Conservation (phyloP, 1,140 invertebrate genomes). For the Penaeus vannamei region DNA sequence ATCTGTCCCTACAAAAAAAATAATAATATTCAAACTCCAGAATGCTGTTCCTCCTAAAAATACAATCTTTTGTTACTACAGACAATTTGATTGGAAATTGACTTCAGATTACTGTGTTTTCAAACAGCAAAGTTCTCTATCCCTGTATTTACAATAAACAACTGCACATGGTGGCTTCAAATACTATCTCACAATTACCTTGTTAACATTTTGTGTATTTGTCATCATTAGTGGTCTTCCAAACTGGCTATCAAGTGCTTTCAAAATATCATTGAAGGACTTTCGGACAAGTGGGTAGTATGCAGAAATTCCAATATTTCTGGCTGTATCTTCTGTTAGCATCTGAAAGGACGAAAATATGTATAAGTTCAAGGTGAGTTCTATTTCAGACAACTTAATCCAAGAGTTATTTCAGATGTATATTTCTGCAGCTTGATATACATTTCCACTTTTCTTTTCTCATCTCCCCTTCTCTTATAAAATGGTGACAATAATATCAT, state of each 20-base stretch:
- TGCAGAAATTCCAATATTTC: conserved; percentile 95
- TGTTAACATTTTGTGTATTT: conserved; percentile 94
- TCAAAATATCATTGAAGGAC: conserved; percentile 95
- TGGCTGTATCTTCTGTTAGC: conserved; percentile 94
- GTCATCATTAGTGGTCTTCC: conserved; percentile 96
- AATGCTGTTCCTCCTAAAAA: too few relatives aligned
- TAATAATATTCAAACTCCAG: too few relatives aligned
- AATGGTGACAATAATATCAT: background rate
- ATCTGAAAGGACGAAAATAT: conserved; percentile 73
- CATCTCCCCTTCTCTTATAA: background rate
- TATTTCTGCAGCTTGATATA: too few relatives aligned
- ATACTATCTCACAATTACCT: conserved; percentile 74
- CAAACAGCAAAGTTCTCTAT: background rate
- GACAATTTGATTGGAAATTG: background rate
- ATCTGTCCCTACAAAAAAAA: too few relatives aligned
- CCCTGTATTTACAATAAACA: too few relatives aligned
- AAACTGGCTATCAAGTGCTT: conserved; percentile 96
- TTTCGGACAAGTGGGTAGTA: conserved; percentile 96
- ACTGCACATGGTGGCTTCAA: background rate
- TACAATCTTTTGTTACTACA: too few relatives aligned
- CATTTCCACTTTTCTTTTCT: too few relatives aligned
- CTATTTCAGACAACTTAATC: too few relatives aligned
- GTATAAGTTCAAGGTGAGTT: background rate
- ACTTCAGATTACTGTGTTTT: background rate
- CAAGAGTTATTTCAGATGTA: too few relatives aligned